phyloP scores from a whole-genome alignment of 1,140 invertebrate genomes.

The Drosophila sucinea region DNA sequence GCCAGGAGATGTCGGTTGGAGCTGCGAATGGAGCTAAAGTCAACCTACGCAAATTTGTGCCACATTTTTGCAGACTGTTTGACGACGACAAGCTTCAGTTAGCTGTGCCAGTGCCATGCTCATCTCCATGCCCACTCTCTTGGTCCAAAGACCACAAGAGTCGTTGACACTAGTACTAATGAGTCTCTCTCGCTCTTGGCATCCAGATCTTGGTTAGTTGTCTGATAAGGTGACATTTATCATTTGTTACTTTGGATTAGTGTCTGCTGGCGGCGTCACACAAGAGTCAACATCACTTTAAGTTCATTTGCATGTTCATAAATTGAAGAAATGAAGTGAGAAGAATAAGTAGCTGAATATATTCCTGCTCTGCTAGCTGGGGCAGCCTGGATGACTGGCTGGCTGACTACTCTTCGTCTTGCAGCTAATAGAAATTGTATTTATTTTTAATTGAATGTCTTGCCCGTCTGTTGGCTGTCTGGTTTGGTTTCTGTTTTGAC shows the following conservation, averaged over 20 bases:
- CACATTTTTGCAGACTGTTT: slow-evolving; percentile 47
- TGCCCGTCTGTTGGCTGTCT: slow-evolving; percentile 25
- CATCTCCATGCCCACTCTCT: slow-evolving; percentile 13
- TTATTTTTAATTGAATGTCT: slow-evolving; percentile 61
- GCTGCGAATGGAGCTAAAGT: neutral
- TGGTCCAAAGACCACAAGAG: slow-evolving; percentile 25
- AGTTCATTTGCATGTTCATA: slow-evolving; percentile 69
- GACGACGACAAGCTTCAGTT: slow-evolving; percentile 7
- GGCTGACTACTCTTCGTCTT: slow-evolving; percentile 21
- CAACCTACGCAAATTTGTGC: slow-evolving; percentile 56
- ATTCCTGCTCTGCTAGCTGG: slow-evolving; percentile 6
- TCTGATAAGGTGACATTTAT: slow-evolving; percentile 63
- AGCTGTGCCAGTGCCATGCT: neutral
- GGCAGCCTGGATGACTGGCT: slow-evolving; percentile 12
- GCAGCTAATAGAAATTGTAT: slow-evolving; percentile 62
- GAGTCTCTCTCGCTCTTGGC: slow-evolving; percentile 29
- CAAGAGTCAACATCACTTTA: slow-evolving; percentile 55
- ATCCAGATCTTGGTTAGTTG: slow-evolving; percentile 4
- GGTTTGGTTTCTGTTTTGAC: slow-evolving; percentile 35
- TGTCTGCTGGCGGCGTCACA: slow-evolving; percentile 35
- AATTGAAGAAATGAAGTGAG: slow-evolving; percentile 25
- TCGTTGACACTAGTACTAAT: slow-evolving; percentile 60
- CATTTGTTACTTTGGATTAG: slow-evolving; percentile 45
- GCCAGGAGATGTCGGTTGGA: slow-evolving; percentile 1
- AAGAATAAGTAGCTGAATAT: neutral